Base-by-base conservation (phyloP, 2,113 vertebrate species). In the Erpornis zantholeuca region DNA sequence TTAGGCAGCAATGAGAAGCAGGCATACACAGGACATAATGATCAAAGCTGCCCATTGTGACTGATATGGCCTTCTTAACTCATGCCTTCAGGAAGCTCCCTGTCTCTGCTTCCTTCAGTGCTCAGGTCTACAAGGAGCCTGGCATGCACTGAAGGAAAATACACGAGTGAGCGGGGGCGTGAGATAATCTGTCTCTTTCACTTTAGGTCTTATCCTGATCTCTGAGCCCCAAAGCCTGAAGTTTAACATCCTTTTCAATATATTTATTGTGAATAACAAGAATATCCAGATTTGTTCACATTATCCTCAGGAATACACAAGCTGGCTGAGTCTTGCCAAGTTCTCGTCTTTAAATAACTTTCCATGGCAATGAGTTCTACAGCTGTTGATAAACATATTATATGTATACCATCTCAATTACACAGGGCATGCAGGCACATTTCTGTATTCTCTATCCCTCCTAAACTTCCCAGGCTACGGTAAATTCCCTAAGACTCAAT, bases 281-380 rank as follows among this genome's bases (percentile, higher is more conserved):
- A 96, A 92, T 90, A 95, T 86, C 83, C 92, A 94, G 76, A 96
- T 94, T 97, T 95, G 72, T 92, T 96, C 94, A 86, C 69, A 75
- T 96, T 96, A 94, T 94, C 88, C 94, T 86, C 69, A 88, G 92
- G 86, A 94, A 94, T 53, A 95, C 56, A 85, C 40, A 75, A 88
- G 84, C 49, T 83, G 54, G 44, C 69, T 54, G 72, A 90, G 65
- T 35, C 93, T 50, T 96, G 92, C 92, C 96, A 96, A 96, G 44
- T 94, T 71, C 90, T 81, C 0, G 0, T 94, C 92, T 96, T 94
- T 94, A 88, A 96, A 93, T 94, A 93, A 94, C 94, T 90, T 93
- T 73, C 91, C 88, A 93, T 79, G 86, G 90, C 82, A 94, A 86
- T 94, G 79, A 94, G 65, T 60, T 90, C 79, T 93, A 88, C 76